Evolutionary conservation across 2,888 invertebrate species (phyloP), one percentile per base, ranked within the genome.

Genomic region (Andrena flavipes): DNA sequence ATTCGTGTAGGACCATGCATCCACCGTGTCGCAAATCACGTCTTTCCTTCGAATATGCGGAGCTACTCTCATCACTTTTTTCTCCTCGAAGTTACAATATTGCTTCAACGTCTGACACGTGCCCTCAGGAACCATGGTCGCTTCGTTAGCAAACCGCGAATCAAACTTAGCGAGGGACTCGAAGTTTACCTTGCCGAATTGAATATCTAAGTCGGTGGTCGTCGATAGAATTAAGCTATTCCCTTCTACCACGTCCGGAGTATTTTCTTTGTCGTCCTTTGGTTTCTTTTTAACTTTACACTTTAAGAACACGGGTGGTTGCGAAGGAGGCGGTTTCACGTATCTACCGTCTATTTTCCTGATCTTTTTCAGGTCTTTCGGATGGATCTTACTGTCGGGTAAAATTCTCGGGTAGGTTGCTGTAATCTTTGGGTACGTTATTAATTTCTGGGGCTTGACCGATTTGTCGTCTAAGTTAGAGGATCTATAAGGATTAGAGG

Each of bases 21-120:
- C 96, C 67, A 96, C 96, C 8, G 96, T 96, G 90, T 95, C 95
- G 70, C 95, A 95, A 88, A 96, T 95, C 81, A 96, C 94, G 87
- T 95, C 95, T 85, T 94, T 95, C 80, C 94, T 94, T 75, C 94
- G 90, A 68, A 93, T 91, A 56, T 94, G 93, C 63, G 94, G 94
- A 5, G 93, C 93, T 67, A 93, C 91, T 80, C 93, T 92, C 42
- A 91, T 91, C 20, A 92, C 86, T 81, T 91, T 93, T 72, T 92
- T 93, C 70, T 94, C 93, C 35, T 93, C 93, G 51, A 93, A 93
- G 77, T 91, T 92, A 76, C 92, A 93, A 74, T 93, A 93, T 60
- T 93, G 92, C 65, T 88, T 85, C 20, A 93, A 80, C 33, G 90
- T 90, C 77, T 93, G 92, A 54, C 88, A 81, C 20, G 49, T 49